Base-by-base conservation (phyloP, 2,797 vertebrate genomes). In the Tiaroga cobitis region DNA sequence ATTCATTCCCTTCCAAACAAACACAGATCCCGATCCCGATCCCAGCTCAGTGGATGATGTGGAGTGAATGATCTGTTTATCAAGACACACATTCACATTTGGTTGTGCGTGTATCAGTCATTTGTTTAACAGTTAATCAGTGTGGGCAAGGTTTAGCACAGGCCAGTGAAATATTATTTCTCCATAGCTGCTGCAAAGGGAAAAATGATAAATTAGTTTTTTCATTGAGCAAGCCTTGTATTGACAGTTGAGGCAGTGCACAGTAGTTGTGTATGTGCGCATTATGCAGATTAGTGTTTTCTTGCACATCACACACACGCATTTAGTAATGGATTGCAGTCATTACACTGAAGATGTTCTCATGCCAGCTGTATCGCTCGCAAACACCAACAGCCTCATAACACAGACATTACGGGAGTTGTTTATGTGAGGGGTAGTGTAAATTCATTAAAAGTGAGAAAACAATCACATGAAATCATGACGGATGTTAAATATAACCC, bases 221-320 rank as follows among this genome's bases (percentile, higher is more conserved):
- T 85, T 73, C 73, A 84, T 89, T 70, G 63, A 80, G 74, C 77
- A 72, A 77, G 88, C 32, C n/a, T 59, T 54, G 78, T 81, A 78
- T 86, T 80, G 82, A 82, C 88, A 79, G 81, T 37, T 54, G 81
- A 87, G 59, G 76, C 76, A 79, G 84, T 29, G 77, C 80, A 69
- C 41, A 21, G 75, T 59, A 8, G 39, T 76, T 32, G 80, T 83
- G 86, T 59, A 61, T 83, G 84, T 78, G 49, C 26, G 85, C 83
- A 84, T 87, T 87, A 89, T 90, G 86, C 63, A 88, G 88, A 87
- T 90, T 90, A 88, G 85, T 75, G 80, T 81, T 79, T 67, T 78
- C 80, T 86, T 80, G 51, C 88, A 85, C 86, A 80, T 86, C 82
- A 63, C 81, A 73, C 19, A 51, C 67, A 69, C 84, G 75, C 79